Conservation (phyloP, 2,888 invertebrate species). For the Meloe dianella region DNA sequence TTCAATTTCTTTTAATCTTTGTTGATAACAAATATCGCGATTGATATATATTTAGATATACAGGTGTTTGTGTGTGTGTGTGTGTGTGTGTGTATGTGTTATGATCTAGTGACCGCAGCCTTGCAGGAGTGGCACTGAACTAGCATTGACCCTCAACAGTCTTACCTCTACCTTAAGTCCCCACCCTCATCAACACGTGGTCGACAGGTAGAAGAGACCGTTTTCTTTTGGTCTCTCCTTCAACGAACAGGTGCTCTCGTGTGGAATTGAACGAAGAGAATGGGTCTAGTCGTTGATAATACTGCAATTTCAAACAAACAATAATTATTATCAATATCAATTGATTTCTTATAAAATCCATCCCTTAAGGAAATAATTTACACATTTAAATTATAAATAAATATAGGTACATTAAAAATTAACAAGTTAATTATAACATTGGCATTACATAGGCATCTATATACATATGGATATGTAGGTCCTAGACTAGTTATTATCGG, state of each 20-base stretch:
- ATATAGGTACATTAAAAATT: conserved; percentile 19
- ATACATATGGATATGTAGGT: conserved; percentile 27
- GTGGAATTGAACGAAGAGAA: conserved; percentile 13
- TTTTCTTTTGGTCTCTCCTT: conserved; percentile 34
- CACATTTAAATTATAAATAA: neutral
- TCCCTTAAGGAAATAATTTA: neutral
- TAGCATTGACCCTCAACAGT: conserved; percentile 61
- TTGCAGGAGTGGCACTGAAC: conserved; percentile 60
- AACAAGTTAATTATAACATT: conserved; percentile 35
- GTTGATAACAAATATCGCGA: conserved; percentile 8
- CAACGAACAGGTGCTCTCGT: conserved; percentile 38
- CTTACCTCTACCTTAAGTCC: conserved; percentile 53
- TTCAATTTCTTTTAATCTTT: conserved; percentile 33
- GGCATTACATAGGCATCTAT: conserved; percentile 30
- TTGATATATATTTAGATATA: neutral
- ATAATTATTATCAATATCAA: neutral
- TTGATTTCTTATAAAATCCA: neutral
- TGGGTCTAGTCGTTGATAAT: neutral
- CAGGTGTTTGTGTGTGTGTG: conserved; percentile 21
- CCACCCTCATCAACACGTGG: conserved; percentile 56
- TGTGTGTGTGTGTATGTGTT: conserved; percentile 28
- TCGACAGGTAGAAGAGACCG: conserved; percentile 46
- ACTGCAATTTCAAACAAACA: too few species aligned
- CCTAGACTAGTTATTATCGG: conserved; percentile 3
- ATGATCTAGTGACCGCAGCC: conserved; percentile 59